Evolutionary conservation across 2,113 vertebrate species (phyloP).

Genomic region (Phaetusa simplex): DNA sequence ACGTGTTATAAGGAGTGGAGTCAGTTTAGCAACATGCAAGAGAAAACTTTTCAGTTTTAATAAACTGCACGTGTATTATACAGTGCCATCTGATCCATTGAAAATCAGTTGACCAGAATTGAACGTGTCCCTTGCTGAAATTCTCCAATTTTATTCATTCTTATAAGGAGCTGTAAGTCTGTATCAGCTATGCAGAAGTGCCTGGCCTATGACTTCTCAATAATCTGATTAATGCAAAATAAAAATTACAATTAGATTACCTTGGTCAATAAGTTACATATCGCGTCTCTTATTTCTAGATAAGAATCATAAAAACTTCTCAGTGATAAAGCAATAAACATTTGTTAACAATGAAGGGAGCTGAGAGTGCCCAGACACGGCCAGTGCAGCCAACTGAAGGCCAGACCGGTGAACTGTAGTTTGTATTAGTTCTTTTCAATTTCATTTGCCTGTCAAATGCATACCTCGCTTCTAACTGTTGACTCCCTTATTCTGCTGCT

Average conservation of each 20-base stretch:
- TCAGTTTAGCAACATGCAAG: not conserved
- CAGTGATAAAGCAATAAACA: not conserved
- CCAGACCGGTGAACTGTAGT: not conserved
- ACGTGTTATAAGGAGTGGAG: not conserved
- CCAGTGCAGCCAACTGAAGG: not conserved
- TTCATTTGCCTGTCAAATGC: not conserved
- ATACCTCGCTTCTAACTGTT: not conserved
- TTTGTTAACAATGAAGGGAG: not conserved
- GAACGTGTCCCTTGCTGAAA: conserved; percentile 17
- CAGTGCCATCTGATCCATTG: not conserved
- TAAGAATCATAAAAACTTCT: not conserved
- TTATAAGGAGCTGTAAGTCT: not conserved
- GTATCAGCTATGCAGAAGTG: not conserved
- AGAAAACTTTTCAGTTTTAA: not conserved
- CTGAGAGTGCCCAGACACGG: not conserved
- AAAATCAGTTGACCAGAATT: not conserved
- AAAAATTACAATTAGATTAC: not conserved
- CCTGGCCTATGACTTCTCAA: not conserved
- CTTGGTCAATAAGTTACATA: not conserved
- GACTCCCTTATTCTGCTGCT: not conserved
- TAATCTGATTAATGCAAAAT: not conserved
- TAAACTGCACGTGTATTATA: not conserved
- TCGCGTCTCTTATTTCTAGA: not conserved
- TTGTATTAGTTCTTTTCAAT: not conserved
- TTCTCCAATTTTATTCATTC: not conserved